Evolutionary conservation across 2,113 vertebrate genomes (phyloP), one percentile per base, ranked within the genome.

Genomic region (Spermophilus dauricus): DNA sequence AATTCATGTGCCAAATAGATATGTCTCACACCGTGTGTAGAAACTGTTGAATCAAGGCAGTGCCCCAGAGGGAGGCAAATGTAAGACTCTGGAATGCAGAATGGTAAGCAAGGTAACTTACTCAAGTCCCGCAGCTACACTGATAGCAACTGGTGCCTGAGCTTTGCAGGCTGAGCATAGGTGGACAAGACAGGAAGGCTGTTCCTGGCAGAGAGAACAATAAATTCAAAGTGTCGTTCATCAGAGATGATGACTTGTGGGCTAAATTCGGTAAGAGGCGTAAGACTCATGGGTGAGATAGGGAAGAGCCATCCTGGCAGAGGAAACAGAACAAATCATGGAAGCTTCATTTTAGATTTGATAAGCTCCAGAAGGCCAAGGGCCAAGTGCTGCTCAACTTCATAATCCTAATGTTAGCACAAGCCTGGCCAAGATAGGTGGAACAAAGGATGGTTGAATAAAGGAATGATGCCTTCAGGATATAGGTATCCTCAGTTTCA

Each of bases 231-330:
- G 8, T 1, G 14, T 65, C n/a, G 4, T 51, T 91, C 73, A 63
- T 76, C 34, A 37, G 39, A 90, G 8, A 75, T 58, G 53, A 39
- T 56, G 28, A 56, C 34, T 78, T 13, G 5, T 34, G 39, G 48
- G 30, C 69, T 92, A 65, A 88, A 37, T 61, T 65, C 56, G 94
- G 73, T 69, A 89, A 48, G 26, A n/a, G 58, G 26, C 67, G 32
- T 51, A 86, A 91, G 70, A 80, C 26, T 20, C 13, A 24, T 1
- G 17, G 18, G 53, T 5, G 39, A 82, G 22, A 95, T 10, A 73
- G 37, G 73, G 84, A 81, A 69, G 37, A 81, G 9, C 17, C 48
- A 77, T 81, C n/a, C 67, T 8, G 67, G n/a, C 5, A 63, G n/a
- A 65, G n/a, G 51, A 95, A 92, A 10, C 45, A 72, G 26, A 73